phyloP scores from a whole-genome alignment of 1,140 invertebrate species.

The Cephus cinctus region DNA sequence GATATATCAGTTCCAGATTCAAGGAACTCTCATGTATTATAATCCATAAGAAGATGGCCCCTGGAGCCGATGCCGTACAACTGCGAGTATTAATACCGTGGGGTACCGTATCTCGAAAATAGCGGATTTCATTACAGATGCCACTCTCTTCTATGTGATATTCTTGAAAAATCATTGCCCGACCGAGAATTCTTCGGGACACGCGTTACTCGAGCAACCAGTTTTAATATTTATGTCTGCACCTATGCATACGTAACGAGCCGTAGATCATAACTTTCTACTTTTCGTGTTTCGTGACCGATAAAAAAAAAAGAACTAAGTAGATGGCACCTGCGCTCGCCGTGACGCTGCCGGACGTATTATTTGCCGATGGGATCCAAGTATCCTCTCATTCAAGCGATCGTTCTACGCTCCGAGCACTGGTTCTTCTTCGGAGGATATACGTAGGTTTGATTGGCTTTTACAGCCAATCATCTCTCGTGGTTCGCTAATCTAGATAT shows the following conservation, averaged over 20 bases:
- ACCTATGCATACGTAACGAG: conserved; percentile 43
- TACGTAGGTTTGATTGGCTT: conserved; percentile 29
- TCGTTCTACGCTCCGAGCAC: not conserved
- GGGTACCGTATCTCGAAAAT: no score
- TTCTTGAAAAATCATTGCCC: no score
- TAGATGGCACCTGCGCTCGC: conserved; percentile 1
- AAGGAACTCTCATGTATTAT: no score
- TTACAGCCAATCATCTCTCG: conserved; percentile 18
- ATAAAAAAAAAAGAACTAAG: not conserved
- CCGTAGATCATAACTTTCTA: conserved; percentile 29
- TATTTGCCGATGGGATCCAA: conserved; percentile 8
- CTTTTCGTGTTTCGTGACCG: conserved; percentile 13
- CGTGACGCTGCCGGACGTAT: conserved; percentile 15
- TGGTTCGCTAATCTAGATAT: conserved; percentile 24
- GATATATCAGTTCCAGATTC: no score
- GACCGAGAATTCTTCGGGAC: no score
- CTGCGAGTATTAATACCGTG: no score
- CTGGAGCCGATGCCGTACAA: no score
- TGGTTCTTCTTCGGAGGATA: conserved; percentile 16
- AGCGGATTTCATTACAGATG: no score
- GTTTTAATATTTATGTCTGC: conserved; percentile 19
- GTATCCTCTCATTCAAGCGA: not conserved
- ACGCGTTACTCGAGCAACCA: conserved; percentile 9
- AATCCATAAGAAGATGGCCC: no score
- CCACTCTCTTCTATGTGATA: no score